Evolutionary conservation across 2,888 invertebrate species (phyloP), one percentile per base, ranked within the genome.

Genomic region (Aproaerema taeniolella): DNA sequence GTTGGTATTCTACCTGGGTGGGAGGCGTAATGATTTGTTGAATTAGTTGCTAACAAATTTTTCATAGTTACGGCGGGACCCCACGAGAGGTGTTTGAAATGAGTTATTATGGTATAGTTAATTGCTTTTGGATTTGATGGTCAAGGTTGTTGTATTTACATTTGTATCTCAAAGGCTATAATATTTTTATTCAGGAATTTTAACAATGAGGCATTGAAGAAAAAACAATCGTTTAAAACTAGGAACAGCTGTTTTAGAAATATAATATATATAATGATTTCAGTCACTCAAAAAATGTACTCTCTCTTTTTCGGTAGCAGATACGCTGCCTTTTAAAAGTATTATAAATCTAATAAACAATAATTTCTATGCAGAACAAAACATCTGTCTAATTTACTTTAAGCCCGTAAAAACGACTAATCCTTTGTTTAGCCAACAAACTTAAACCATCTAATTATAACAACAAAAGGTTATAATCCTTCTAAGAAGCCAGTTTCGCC

Each of bases 1-100:
- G 61, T 72, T 67, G 66, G 63, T 63, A 57, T 61, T 58, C 63
- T 72, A 67, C 70, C 68, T 68, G 59, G 58, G 71, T 71, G 75
- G 72, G 70, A 65, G 70, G 67, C 57, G 67, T 68, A 67, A 70
- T 72, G 62, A 64, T 68, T 63, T 65, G 64, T 70, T 67, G 57
- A 64, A 61, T 67, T 63, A 64, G 63, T 58, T 47, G 45, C 48
- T 48, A 50, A 49, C 44, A 48, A 45, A 54, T 57, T 49, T 48
- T 49, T 43, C 42, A 37, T 25, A 24, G 31, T 41, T 12, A 17
- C 1, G 6, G 20, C n/a, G 12, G 32, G 31, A 28, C 24, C 34
- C 34, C 41, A n/a, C 29, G 28, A 37, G 46, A 50, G 39, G 45
- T 41, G 42, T 45, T 42, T 41, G 47, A 43, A 50, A 52, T 58